Base-by-base conservation (phyloP, 2,888 invertebrate species). In the Apomyelois bistriatella region DNA sequence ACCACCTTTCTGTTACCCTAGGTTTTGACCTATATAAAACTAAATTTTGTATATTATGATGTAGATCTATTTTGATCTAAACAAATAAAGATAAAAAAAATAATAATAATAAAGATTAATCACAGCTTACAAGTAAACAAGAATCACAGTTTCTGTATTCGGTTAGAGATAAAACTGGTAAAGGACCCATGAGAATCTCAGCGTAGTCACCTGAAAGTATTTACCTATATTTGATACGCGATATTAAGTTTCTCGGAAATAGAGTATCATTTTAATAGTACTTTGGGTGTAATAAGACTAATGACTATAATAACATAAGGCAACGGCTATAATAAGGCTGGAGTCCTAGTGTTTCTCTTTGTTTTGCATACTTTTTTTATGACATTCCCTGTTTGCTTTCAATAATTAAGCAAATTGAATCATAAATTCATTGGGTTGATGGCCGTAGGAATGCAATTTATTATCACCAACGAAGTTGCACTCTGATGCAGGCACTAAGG, bases 91-190 rank as follows among this genome's bases (percentile, higher is more conserved):
- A 35, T 7, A 22, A 22, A 22, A 3, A 22, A 5, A 22, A 3
- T 22, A 22, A 22, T 22, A 2, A 5, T 22, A 5, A 3, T 5
- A 22, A 5, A 22, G 2, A 32, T 28, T 32, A 32, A 9, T 32
- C 32, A 6, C 32, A 32, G 32, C 3, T 32, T 37, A 35, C 16
- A 16, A 38, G 38, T 38, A 49, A 49, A 49, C 49, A 37, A 41
- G 41, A 43, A 52, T 51, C 13, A 12, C 30, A 43, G 30, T 42
- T 41, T n/a, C 36, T 48, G 17, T 37, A 36, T 48, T 17, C 36
- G 35, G 17, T 22, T 43, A 13, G 30, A 43, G 43, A 43, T 43
- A 43, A 30, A 12, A 43, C 30, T 43, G 13, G n/a, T n/a, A n/a
- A n/a, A n/a, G 43, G 43, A 43, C 43, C 42, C 30, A 43, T 1